A percentile compares a stretch with the other conserved stretches of the same genome.
Evolutionary conservation across 2,888 invertebrate genomes (phyloP).

Genomic region (Dexiosoma caninum): DNA sequence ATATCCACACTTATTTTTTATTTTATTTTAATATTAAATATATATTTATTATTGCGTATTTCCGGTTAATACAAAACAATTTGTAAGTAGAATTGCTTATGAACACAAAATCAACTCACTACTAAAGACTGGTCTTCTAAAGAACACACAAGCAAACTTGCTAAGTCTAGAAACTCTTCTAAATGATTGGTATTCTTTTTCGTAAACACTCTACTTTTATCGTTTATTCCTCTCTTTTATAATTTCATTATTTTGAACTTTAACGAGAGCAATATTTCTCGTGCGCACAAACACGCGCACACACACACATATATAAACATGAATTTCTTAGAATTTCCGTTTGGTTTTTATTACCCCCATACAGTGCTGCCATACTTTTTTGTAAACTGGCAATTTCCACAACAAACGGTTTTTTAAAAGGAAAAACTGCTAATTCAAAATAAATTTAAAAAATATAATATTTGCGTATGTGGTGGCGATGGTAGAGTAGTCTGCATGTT

Average conservation of each 20-base stretch:
- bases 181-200: constrained; percentile 51
- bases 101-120: constrained; percentile 49
- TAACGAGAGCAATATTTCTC: constrained; percentile 26
- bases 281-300: constrained; percentile 14
- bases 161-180: constrained; percentile 29
- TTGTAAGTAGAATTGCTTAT: constrained; percentile 37
- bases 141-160: neutral
- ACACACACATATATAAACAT: too few relatives aligned
- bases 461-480: too few relatives aligned
- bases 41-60: constrained; percentile 49
- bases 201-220: constrained; percentile 63
- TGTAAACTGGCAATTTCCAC: too few relatives aligned
- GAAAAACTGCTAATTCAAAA: too few relatives aligned
- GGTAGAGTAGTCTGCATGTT: too few relatives aligned
- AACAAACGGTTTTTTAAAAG: too few relatives aligned
- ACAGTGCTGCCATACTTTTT: too few relatives aligned
- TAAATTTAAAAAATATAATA: too few relatives aligned
- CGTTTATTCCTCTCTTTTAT: constrained; percentile 51
- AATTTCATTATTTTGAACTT: constrained; percentile 19
- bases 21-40: constrained; percentile 30
- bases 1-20: neutral
- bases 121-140: constrained; percentile 55
- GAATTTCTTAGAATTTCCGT: constrained; percentile 12
- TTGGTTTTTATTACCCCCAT: constrained; percentile 44
- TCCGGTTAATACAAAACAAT: constrained; percentile 57